Conservation (phyloP, 2,888 invertebrate species). For the Flexamia atlantica region DNA sequence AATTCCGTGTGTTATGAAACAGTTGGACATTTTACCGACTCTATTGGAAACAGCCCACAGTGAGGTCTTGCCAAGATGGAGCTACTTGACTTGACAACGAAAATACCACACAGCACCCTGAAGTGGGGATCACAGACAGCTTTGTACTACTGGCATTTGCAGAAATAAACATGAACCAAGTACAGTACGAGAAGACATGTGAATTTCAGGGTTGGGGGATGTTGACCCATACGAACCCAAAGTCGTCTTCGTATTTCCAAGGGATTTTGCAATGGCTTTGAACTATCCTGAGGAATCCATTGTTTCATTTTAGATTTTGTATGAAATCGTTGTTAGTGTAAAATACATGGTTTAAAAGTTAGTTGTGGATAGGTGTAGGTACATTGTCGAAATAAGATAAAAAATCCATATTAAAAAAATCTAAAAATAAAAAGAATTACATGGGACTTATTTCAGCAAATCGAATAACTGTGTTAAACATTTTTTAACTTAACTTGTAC, state of each 20-base stretch:
- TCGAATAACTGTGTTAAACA: too few species aligned
- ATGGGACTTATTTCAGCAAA: too few species aligned
- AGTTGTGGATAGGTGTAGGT: too few species aligned
- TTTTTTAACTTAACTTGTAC: too few species aligned
- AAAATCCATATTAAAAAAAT: too few species aligned
- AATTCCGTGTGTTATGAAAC: not conserved
- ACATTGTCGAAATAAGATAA: too few species aligned
- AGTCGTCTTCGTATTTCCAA: not conserved
- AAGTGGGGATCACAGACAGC: not conserved
- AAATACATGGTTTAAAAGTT: too few species aligned
- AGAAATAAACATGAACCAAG: not conserved
- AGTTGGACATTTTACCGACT: not conserved
- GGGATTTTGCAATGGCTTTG: not conserved
- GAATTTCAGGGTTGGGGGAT: not conserved
- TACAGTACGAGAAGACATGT: not conserved
- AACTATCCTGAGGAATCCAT: not conserved
- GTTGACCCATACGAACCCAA: not conserved
- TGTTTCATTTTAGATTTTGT: not conserved
- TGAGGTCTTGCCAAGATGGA: slow-evolving; percentile 11
- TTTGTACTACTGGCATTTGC: not conserved
- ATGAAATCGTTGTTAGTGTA: too few species aligned
- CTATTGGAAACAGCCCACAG: slow-evolving; percentile 18
- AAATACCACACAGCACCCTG: slow-evolving; percentile 25
- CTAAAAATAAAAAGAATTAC: too few species aligned
- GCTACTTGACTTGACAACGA: slow-evolving; percentile 12